Percentiles rank a stretch among this genome's conserved stretches.
phyloP scores from a whole-genome alignment of 2,797 vertebrate species.

The Dryobates pubescens region DNA sequence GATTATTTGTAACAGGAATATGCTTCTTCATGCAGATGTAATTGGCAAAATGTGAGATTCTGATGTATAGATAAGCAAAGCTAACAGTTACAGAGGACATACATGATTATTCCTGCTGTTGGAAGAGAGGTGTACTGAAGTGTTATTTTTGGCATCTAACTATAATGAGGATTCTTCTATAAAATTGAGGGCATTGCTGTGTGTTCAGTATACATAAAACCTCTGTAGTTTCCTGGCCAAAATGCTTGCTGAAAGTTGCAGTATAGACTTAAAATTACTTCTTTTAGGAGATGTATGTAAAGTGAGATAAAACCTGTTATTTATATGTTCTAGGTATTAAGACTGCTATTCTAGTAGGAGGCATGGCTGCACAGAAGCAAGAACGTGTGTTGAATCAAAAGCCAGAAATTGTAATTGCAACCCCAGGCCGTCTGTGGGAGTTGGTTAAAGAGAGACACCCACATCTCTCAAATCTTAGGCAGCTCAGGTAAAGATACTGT shows the following conservation, averaged over 20 bases:
- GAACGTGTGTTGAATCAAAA: conserved; percentile 86
- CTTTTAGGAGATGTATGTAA: not conserved
- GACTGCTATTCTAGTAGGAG: conserved; percentile 92
- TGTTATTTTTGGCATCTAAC: not conserved
- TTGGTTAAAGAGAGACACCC: conserved; percentile 89
- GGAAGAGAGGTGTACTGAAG: not conserved
- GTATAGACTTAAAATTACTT: not conserved
- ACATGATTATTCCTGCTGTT: not conserved
- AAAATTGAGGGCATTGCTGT: not conserved
- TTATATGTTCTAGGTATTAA: conserved; percentile 83
- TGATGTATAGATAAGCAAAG: not conserved
- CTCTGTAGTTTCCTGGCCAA: not conserved
- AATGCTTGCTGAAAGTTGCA: not conserved
- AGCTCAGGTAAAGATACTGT: conserved; percentile 83
- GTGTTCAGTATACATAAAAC: not conserved
- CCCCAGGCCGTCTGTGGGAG: conserved; percentile 96
- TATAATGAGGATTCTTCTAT: not conserved
- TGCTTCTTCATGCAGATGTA: not conserved
- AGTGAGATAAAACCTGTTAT: not conserved
- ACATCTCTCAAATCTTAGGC: conserved; percentile 87
- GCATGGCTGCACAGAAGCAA: conserved; percentile 95
- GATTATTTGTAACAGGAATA: not conserved
- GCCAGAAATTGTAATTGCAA: conserved; percentile 94
- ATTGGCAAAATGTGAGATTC: not conserved
- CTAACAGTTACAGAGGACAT: not conserved